These are phyloP conservation scores for Heliopora coerulea DNA, from an alignment of 92 coral and sea anemone species.

Conservation along the genomic window DNA sequence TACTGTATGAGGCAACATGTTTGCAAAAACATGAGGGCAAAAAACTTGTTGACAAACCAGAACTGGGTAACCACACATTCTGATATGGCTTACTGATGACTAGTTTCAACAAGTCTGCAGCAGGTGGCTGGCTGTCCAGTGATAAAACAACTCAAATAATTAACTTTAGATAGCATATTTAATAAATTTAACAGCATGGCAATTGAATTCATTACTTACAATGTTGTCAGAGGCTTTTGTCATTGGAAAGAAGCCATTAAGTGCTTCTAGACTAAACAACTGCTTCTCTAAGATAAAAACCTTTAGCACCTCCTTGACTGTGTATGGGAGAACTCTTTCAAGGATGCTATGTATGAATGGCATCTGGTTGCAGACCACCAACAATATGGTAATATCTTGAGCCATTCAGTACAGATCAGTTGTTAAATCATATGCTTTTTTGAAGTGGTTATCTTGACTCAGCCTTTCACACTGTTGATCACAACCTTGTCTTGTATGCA, in stretches of 20 bases:
- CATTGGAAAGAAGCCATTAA: conserved; percentile 51
- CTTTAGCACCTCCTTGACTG: conserved; percentile 51
- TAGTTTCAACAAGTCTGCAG: too few species aligned
- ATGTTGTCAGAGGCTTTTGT: conserved; percentile 33
- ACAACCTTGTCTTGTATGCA: conserved; percentile 52
- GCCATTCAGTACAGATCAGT: conserved; percentile 46
- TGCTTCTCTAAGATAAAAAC: conserved; percentile 48
- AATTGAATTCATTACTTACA: too few species aligned
- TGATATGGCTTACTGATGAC: too few species aligned
- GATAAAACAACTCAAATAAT: too few species aligned
- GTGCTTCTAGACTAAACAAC: conserved; percentile 51
- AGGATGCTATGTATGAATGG: conserved; percentile 62
- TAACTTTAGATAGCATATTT: too few species aligned
- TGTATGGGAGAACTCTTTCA: conserved; percentile 59
- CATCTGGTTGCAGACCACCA: conserved; percentile 59
- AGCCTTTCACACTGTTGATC: conserved; percentile 52
- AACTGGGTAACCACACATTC: too few species aligned
- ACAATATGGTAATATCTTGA: conserved; percentile 58
- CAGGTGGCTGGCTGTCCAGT: too few species aligned
- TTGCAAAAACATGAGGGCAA: too few species aligned
- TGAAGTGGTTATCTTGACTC: conserved; percentile 53
- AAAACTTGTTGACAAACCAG: too few species aligned
- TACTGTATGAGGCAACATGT: too few species aligned
- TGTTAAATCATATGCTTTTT: conserved; percentile 58
- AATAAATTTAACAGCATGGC: too few species aligned